Evolutionary conservation across 2,113 vertebrate genomes (phyloP).

Genomic region (Chloropsis hardwickii): DNA sequence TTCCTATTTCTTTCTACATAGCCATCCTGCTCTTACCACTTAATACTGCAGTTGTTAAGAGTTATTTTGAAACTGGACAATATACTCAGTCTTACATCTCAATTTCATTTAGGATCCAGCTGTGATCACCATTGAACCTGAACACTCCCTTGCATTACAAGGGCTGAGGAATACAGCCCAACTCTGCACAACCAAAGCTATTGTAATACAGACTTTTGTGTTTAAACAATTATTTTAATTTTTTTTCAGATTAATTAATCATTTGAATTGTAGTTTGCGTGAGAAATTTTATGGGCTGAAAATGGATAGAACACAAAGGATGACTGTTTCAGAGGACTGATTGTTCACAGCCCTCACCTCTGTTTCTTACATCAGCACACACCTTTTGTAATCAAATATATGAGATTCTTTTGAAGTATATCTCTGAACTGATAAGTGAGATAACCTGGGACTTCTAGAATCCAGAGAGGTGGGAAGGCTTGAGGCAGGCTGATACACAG

Average conservation of each 20-base stretch:
- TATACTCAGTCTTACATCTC: not conserved
- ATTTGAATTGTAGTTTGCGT: not conserved
- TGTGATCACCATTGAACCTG: not conserved
- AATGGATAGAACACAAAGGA: not conserved
- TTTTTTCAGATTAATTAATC: not conserved
- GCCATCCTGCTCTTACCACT: not conserved
- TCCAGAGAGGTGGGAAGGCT: not conserved
- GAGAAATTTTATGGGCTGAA: not conserved
- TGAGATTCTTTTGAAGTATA: not conserved
- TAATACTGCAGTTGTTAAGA: not conserved
- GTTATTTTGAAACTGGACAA: not conserved
- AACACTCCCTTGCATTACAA: not conserved
- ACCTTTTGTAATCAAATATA: not conserved
- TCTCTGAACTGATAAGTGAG: not conserved
- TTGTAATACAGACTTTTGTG: not conserved
- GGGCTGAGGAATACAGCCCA: not conserved
- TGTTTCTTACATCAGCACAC: not conserved
- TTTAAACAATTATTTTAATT: not conserved
- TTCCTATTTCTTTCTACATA: not conserved
- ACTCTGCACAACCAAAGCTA: not conserved
- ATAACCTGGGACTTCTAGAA: not conserved
- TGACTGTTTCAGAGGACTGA: not conserved
- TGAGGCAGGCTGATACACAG: not conserved
- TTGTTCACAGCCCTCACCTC: not conserved
- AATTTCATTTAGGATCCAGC: not conserved